These are phyloP conservation scores for Chaenogobius annularis DNA, from an alignment of 2,113 vertebrate genomes.

Conservation along the genomic window DNA sequence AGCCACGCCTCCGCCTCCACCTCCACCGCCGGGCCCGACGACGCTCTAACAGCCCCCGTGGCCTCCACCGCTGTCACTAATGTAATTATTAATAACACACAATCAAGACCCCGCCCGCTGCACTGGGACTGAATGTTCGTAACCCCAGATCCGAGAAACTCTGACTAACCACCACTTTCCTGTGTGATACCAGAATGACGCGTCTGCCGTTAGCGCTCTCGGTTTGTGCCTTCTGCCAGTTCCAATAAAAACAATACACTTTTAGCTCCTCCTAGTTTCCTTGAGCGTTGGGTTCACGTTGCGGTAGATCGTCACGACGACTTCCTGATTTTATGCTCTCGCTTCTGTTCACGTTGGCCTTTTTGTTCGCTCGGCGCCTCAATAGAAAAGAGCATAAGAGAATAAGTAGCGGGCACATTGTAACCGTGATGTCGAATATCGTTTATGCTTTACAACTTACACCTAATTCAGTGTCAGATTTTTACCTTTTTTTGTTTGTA, in stretches of 20 bases:
- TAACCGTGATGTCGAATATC: too few species aligned
- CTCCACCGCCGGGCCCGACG: constrained; percentile 79
- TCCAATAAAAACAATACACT: constrained; percentile 30
- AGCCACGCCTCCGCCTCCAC: constrained; percentile 82
- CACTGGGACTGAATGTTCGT: constrained; percentile 33
- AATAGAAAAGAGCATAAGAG: neutral
- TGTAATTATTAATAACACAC: constrained; percentile 83
- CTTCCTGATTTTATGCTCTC: neutral
- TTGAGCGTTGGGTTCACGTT: neutral
- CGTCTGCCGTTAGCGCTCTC: constrained; percentile 12
- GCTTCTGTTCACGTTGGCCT: neutral
- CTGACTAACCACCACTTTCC: constrained; percentile 40
- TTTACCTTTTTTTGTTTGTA: too few species aligned
- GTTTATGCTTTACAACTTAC: neutral
- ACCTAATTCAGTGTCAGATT: constrained; percentile 5
- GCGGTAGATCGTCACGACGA: neutral
- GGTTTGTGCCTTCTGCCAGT: constrained; percentile 29
- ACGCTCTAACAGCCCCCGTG: constrained; percentile 76
- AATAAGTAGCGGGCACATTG: neutral
- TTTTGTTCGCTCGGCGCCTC: neutral
- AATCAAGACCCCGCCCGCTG: constrained; percentile 22
- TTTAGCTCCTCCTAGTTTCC: neutral
- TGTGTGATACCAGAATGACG: constrained; percentile 21
- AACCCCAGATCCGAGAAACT: constrained; percentile 17
- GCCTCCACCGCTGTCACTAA: constrained; percentile 79